Conservation (phyloP, 2,113 vertebrate species). For the Toxotes jaculatrix region DNA sequence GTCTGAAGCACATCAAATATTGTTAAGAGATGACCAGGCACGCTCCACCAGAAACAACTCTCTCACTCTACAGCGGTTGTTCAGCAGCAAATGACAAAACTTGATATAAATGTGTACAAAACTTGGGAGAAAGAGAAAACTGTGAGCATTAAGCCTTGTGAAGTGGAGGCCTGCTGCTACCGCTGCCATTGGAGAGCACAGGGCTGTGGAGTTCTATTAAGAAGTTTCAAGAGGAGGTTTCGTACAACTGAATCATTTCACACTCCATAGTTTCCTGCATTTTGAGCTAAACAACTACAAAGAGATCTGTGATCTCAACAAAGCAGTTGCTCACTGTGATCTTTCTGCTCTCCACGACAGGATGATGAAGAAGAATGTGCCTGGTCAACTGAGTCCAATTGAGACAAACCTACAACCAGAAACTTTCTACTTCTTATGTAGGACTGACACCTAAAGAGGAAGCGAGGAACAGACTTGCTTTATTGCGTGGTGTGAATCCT, state of each 20-base stretch:
- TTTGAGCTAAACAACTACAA: constrained; percentile 27
- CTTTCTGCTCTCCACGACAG: constrained; percentile 11
- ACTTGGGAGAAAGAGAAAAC: constrained; percentile 5
- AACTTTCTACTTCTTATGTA: not conserved
- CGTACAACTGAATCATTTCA: constrained; percentile 57
- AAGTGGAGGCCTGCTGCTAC: not conserved
- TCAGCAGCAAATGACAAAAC: not conserved
- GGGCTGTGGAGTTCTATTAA: not conserved
- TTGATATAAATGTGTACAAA: not conserved
- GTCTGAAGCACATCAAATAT: not conserved
- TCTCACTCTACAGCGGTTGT: not conserved
- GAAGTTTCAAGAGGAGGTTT: constrained; percentile 3
- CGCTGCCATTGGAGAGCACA: not conserved
- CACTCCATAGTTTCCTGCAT: constrained; percentile 36
- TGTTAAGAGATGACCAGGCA: not conserved
- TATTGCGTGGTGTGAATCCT: not conserved
- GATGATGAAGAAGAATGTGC: constrained; percentile 31
- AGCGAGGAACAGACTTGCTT: not conserved
- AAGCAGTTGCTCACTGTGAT: constrained; percentile 29
- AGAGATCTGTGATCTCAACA: constrained; percentile 33
- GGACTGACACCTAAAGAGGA: not conserved
- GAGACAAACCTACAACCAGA: not conserved
- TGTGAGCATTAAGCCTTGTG: constrained; percentile 15
- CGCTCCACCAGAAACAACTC: not conserved
- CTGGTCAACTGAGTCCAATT: constrained; percentile 28